Evolutionary conservation across 2,113 vertebrate species (phyloP).

Genomic region (Eudorcas thomsonii): DNA sequence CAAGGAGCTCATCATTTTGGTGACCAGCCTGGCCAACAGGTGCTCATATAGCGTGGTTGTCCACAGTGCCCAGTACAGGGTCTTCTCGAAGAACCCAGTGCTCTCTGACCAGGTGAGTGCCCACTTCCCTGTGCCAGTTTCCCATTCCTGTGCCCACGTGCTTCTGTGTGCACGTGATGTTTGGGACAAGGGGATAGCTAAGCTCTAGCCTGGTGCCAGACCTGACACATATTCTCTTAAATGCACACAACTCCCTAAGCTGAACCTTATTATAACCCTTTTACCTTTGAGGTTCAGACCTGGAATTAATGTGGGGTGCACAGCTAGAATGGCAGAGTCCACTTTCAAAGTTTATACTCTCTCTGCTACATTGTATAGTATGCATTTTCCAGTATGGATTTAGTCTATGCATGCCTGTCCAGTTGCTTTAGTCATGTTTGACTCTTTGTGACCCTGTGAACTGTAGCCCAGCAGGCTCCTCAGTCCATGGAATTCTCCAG

Average conservation of each 20-base stretch:
- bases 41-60: constrained; percentile 88
- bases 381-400: background rate
- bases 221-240: background rate
- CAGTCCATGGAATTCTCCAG: background rate
- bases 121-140: background rate
- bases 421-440: background rate
- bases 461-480: background rate
- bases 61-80: constrained; percentile 88
- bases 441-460: background rate
- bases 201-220: background rate
- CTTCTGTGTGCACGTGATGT: background rate
- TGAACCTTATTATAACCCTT: background rate
- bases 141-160: background rate
- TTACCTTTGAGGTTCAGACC: background rate
- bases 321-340: background rate
- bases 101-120: constrained; percentile 87
- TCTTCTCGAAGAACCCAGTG: constrained; percentile 87
- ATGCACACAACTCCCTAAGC: background rate
- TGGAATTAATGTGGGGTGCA: background rate
- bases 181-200: background rate
- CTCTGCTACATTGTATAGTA: background rate
- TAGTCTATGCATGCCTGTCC: background rate
- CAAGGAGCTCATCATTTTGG: constrained; percentile 89
- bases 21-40: constrained; percentile 86
- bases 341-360: background rate